These are phyloP conservation scores for Paguma larvata DNA, from an alignment of 2,797 vertebrate genomes.

Conservation along the genomic window DNA sequence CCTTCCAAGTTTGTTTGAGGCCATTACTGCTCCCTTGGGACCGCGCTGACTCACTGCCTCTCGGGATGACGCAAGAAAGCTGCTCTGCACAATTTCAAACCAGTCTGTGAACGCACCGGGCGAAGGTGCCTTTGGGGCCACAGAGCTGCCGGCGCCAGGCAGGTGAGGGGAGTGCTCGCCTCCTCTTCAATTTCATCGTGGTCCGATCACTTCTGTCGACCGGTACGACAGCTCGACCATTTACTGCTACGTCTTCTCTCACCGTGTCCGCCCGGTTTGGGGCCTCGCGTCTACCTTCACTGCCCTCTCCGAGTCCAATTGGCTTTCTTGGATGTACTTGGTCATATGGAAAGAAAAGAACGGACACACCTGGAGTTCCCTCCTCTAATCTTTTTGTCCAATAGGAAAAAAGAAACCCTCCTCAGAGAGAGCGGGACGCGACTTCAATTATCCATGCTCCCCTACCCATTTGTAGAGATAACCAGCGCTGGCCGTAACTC, in stretches of 20 bases:
- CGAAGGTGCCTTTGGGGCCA: conserved; percentile 69
- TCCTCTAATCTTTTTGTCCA: not conserved
- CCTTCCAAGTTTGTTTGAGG: conserved; percentile 85
- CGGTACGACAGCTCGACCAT: too few species aligned
- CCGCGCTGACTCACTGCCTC: conserved; percentile 86
- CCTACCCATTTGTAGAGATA: not conserved
- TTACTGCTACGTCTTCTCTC: not conserved
- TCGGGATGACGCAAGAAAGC: conserved; percentile 87
- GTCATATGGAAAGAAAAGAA: conserved; percentile 8
- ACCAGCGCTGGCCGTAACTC: not conserved
- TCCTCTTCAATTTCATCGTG: not conserved
- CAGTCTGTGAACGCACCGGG: conserved; percentile 80
- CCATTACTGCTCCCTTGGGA: conserved; percentile 87
- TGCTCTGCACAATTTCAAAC: conserved; percentile 86
- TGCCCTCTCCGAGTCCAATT: not conserved
- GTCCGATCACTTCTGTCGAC: not conserved
- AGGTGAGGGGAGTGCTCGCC: not conserved
- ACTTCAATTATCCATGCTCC: not conserved
- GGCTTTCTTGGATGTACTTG: not conserved
- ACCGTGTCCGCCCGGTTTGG: not conserved
- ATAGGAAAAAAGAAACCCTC: not conserved
- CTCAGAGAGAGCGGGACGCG: not conserved
- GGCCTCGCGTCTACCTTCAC: not conserved
- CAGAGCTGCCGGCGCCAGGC: not conserved
- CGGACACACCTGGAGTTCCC: not conserved